Evolutionary conservation across 2,113 vertebrate genomes (phyloP), one percentile per base, ranked within the genome.

Genomic region (Gambusia affinis): DNA sequence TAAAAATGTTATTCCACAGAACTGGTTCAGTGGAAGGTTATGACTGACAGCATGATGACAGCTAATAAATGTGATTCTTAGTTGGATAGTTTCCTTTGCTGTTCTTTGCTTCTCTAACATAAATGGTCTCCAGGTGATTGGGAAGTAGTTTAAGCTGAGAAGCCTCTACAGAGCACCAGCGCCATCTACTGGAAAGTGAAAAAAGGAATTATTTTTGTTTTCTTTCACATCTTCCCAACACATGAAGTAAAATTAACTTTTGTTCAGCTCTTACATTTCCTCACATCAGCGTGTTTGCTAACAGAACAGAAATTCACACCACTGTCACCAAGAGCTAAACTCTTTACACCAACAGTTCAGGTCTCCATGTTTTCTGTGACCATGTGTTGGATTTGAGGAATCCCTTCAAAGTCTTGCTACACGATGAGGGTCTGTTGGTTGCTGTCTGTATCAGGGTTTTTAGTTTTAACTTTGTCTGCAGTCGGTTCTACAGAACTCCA

Each of bases 361-460:
- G 0, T 80, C 54, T 70, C 64, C 1, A 4, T 2, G 3, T 2
- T 47, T 1, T 70, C 11, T 69, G 76, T 85, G 1, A 33, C 4
- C 2, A 75, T 69, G 19, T 86, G 86, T 82, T 86, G 88, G 29
- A 14, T 67, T 29, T 74, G 29, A 67, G 28, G 0, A 3, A 0
- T 1, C 1, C 15, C 44, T 3, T 57, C 63, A 5, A 75, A 84
- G 6, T 88, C 83, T 0, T 39, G 14, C 14, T 62, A 0, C n/a
- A 83, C 85, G 0, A 83, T 35, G 1, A 76, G 57, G 1, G 24
- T 83, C 81, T 83, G 28, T 51, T 33, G 78, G 78, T 67, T 61
- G 70, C 62, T 87, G 85, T 22, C 64, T 75, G 75, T 60, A 90
- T 79, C 86, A 88, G 86, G 85, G 79, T 80, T 87, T 83, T 70